Base-by-base conservation (phyloP, 1,140 invertebrate genomes). In the Adoxophyes honmai region DNA sequence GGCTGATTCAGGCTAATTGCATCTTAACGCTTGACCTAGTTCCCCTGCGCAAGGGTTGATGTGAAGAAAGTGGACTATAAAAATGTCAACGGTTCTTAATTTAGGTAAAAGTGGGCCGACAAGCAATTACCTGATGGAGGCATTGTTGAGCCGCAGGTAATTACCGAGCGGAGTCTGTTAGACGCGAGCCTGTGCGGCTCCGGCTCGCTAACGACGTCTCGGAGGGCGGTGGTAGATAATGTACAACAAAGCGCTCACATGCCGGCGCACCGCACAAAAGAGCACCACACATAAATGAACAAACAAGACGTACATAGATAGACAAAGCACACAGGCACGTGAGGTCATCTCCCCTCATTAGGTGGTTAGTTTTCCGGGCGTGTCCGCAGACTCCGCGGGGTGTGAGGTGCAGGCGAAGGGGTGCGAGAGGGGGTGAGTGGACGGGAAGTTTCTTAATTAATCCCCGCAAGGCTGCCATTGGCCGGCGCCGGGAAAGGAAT, bases 261-360 rank as follows among this genome's bases (percentile, higher is more conserved):
- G 85, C 75, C 73, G 65, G 66, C 42, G 42, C 42, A 48, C 69
- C 76, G 42, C 42, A 82, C 79, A 79, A 84, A 81, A 76, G 81
- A 66, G 73, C 67, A 70, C 68, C 73, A 72, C 71, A 74, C 67
- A 77, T 65, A 70, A 71, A 67, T 67, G 69, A 68, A 64, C 75
- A 70, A 73, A 75, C 70, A 64, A 73, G 76, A 78, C 79, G 71
- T 82, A 84, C 68, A 74, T 72, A 63, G 65, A 64, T 77, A 86
- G 84, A 87, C 84, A 87, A 87, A 84, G 81, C 81, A 85, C 81
- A 85, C 81, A 83, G 73, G 75, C 76, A 85, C 75, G 75, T 76
- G 79, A 86, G 84, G 84, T 87, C 84, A 87, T 87, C 84, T 87
- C 84, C 84, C 84, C 84, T 87, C 84, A 87, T 87, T 87, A 87